Evolutionary conservation across 2,797 vertebrate species (phyloP), one percentile per base, ranked within the genome.

Genomic region (Harpagifer antarcticus): DNA sequence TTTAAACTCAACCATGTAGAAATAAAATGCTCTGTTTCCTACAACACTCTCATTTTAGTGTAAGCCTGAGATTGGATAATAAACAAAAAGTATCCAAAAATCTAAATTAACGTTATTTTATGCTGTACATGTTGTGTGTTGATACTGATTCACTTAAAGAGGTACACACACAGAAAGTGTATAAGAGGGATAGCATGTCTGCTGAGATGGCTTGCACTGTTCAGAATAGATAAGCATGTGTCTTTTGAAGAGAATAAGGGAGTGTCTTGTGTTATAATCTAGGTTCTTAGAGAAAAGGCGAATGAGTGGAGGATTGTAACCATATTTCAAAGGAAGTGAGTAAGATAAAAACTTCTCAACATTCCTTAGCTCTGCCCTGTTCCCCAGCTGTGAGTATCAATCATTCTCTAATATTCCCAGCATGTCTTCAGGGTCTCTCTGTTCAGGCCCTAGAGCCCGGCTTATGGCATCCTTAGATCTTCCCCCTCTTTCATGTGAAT

Each of bases 361-460:
- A 82, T 69, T 85, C 84, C 68, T 88, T 62, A 65, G 79, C 84
- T 17, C 72, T 76, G 79, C 50, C 79, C 81, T 72, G 75, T 89
- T 92, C 79, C 82, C 84, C 78, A 86, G 78, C 87, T 84, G 87
- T 85, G 87, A 74, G 83, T 89, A 92, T 93, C 89, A 91, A 87
- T 91, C 87, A 89, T 87, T 89, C 88, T 91, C 84, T 89, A 91
- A 92, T 90, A 91, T 91, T 90, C 88, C 67, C 83, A 88, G 84
- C 86, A 82, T 89, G 90, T 91, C 91, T 91, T 81, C 78, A 66
- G 87, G 91, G 88, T 86, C 81, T 89, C 74, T 85, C 73, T 78
- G 82, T 68, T 85, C 61, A 79, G 86, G 81, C 88, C 85, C 85
- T 31, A 72, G 82, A 91, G 91, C 87, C 85, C 81, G 87, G 87